Conservation (phyloP, 2,888 invertebrate genomes). For the Lycaena phlaeas region DNA sequence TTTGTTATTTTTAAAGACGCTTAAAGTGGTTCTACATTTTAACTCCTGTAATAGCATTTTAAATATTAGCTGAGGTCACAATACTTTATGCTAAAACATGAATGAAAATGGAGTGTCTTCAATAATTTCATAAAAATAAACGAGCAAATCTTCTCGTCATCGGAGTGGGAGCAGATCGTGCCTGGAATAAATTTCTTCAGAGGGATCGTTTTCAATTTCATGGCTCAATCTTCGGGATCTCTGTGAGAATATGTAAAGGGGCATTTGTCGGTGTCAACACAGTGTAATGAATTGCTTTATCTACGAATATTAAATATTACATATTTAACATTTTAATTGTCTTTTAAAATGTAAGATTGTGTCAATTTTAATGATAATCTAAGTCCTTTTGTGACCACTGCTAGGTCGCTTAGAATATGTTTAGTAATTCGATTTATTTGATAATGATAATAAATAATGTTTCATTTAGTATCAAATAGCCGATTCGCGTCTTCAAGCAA, state of each 20-base stretch:
- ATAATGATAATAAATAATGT: too few species aligned
- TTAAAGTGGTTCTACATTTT: too few species aligned
- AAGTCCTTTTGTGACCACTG: too few species aligned
- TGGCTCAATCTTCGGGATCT: constrained; percentile 72
- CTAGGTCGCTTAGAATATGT: too few species aligned
- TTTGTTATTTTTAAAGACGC: too few species aligned
- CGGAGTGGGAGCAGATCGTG: constrained; percentile 67
- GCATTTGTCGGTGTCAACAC: constrained; percentile 71
- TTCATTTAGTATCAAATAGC: too few species aligned
- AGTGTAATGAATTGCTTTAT: constrained; percentile 63
- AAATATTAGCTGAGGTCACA: constrained; percentile 17
- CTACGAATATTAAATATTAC: constrained; percentile 25
- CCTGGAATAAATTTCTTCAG: constrained; percentile 70
- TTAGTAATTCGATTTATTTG: too few species aligned
- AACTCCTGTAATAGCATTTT: constrained; percentile 3
- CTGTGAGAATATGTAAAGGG: constrained; percentile 68
- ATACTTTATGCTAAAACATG: constrained; percentile 26
- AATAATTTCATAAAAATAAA: constrained; percentile 71
- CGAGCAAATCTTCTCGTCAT: constrained; percentile 66
- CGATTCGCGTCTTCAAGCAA: too few species aligned
- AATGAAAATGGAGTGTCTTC: constrained; percentile 55
- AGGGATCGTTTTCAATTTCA: constrained; percentile 73
- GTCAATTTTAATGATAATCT: too few species aligned
- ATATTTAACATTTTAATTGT: not conserved
- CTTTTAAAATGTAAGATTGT: too few species aligned